Evolutionary conservation across 2,797 vertebrate genomes (phyloP).

Genomic region (Eurystomus glaucurus): DNA sequence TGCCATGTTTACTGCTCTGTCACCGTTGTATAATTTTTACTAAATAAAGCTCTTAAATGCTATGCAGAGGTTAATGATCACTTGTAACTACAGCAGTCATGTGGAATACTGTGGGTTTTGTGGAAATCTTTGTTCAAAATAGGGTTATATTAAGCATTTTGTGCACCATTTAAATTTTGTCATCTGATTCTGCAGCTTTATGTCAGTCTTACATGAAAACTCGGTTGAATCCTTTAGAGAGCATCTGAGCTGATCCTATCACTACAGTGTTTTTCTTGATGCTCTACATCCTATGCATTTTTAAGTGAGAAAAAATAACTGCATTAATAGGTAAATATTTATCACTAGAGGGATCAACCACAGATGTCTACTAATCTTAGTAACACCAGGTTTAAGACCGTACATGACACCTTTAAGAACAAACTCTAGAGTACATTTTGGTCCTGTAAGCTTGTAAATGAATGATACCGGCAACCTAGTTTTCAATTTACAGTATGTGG

Average conservation of each 20-base stretch:
- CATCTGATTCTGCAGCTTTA: conserved; percentile 4
- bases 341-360: neutral
- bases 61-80: conserved; percentile 14
- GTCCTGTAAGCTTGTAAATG: neutral
- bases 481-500: neutral
- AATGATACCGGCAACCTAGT: neutral
- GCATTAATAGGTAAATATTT: conserved; percentile 12
- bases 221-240: neutral
- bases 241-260: conserved; percentile 13
- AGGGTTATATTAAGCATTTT: neutral
- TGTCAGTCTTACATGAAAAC: conserved; percentile 8
- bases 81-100: neutral
- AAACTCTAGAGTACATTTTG: neutral
- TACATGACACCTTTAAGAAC: neutral
- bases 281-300: neutral
- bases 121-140: neutral
- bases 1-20: conserved; percentile 2
- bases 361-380: conserved; percentile 13
- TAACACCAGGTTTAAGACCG: conserved; percentile 5
- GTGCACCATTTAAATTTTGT: conserved; percentile 13
- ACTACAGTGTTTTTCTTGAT: neutral
- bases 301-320: conserved; percentile 11
- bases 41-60: conserved; percentile 40
- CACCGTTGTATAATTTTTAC: conserved; percentile 18
- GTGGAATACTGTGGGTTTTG: neutral